These are phyloP conservation scores for Gobionotothen gibberifrons DNA, from an alignment of 2,797 vertebrate genomes.

Conservation along the genomic window DNA sequence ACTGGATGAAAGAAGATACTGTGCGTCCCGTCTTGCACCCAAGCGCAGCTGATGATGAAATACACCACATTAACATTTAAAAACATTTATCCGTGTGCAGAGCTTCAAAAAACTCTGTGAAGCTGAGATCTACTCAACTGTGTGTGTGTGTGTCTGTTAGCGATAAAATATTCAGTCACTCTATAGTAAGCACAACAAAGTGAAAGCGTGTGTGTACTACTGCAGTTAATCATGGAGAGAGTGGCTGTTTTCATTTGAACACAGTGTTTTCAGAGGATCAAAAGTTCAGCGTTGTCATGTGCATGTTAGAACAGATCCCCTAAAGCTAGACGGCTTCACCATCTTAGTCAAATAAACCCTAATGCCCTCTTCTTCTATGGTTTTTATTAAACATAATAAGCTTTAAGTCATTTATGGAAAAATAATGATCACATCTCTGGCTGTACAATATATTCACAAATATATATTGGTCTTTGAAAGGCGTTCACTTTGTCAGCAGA, in stretches of 20 bases:
- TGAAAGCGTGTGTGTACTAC: conserved; percentile 31
- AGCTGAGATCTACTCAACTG: conserved; percentile 20
- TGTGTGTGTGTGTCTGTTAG: conserved; percentile 7
- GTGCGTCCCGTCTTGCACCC: conserved; percentile 25
- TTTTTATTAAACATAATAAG: conserved; percentile 10
- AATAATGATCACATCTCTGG: conserved; percentile 19
- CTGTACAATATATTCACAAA: conserved; percentile 3
- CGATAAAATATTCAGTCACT: conserved; percentile 27
- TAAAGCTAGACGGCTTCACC: conserved; percentile 19
- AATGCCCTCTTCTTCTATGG: conserved; percentile 19
- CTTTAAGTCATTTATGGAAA: conserved; percentile 30
- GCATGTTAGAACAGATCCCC: conserved; percentile 53
- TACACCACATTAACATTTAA: conserved; percentile 65
- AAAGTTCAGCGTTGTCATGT: conserved; percentile 59
- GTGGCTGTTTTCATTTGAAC: conserved; percentile 43
- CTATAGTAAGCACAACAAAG: conserved; percentile 29
- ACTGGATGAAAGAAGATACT: conserved; percentile 42
- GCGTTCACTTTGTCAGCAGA: conserved; percentile 5
- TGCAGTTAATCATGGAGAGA: conserved; percentile 19
- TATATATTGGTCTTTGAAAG: conserved; percentile 4
- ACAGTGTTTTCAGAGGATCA: conserved; percentile 59
- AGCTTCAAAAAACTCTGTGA: conserved; percentile 38
- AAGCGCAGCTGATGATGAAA: conserved; percentile 56
- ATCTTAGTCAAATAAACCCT: conserved; percentile 26
- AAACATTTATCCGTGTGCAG: conserved; percentile 41